phyloP scores from a whole-genome alignment of 2,113 vertebrate genomes.

The Pelmatolapia mariae region DNA sequence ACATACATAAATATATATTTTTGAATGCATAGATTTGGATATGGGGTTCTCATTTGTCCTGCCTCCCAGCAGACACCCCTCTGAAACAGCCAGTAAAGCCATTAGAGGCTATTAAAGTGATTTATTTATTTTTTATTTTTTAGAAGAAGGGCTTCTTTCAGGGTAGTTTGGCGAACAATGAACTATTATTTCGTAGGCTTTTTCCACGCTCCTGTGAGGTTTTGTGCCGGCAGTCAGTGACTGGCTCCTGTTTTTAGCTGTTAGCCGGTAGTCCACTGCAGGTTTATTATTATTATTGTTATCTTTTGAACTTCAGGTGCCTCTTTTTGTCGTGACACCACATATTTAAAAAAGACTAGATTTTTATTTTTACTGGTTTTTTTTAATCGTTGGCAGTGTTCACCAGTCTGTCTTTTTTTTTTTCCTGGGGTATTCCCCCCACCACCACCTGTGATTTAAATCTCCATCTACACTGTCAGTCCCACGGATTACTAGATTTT shows the following conservation, averaged over 20 bases:
- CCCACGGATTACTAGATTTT: slow-evolving; percentile 24
- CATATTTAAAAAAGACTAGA: not conserved
- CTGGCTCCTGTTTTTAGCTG: not conserved
- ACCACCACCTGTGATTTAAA: not conserved
- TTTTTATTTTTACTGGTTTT: not conserved
- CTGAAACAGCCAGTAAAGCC: slow-evolving; percentile 5
- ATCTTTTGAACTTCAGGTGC: slow-evolving; percentile 10
- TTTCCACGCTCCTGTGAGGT: slow-evolving; percentile 11
- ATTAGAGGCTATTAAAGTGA: slow-evolving; percentile 3
- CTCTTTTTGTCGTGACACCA: not conserved
- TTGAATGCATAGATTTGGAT: not conserved
- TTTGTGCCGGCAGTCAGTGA: not conserved
- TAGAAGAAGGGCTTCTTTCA: not conserved
- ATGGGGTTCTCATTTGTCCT: slow-evolving; percentile 21
- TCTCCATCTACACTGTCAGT: not conserved
- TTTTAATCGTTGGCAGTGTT: not conserved
- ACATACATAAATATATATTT: not conserved
- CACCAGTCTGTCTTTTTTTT: not conserved
- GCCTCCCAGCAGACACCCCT: not conserved
- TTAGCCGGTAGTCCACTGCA: not conserved
- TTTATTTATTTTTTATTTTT: not conserved
- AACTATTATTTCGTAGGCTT: slow-evolving; percentile 3
- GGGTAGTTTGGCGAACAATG: slow-evolving; percentile 27
- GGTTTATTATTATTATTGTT: not conserved
- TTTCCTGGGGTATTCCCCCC: not conserved